Evolutionary conservation across 2,888 invertebrate genomes (phyloP), one percentile per base, ranked within the genome.

Genomic region (Smittia sp.): DNA sequence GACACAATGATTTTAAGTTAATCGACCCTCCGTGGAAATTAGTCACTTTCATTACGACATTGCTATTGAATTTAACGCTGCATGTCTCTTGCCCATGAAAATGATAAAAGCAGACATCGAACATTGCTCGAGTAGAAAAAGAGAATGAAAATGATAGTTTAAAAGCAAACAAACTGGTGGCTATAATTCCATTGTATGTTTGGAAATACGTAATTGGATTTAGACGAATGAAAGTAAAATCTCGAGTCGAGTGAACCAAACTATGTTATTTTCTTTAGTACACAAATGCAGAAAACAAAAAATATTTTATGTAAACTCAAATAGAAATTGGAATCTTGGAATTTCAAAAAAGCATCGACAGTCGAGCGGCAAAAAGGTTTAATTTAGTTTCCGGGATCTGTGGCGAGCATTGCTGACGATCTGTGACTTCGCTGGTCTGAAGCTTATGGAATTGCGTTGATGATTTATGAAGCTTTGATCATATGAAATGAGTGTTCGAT

Each of bases 141-240:
- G 9, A 32, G 32, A 32, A 32, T 32, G 9, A 32, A 32, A 32
- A 32, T 32, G 9, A 9, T 32, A 3, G 3, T 46, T 46, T 2
- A 46, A 46, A 46, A 13, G 15, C 46, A 15, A 15, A n/a, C 46
- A 46, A 15, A 22, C 2, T 13, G 7, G 6, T 18, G 22, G 3
- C 58, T 58, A 22, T 58, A 20, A 58, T 58, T 58, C 22, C n/a
- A 58, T 58, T 58, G 58, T 58, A 58, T 20, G 2, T 2, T 7
- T 18, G 22, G 22, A 58, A 58, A 58, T 1, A 3, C 13, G 18
- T 58, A 58, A 58, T 58, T 58, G 58, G 58, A 58, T 58, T 58
- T 18, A 58, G n/a, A 58, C 15, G 52, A 52, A 52, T 58, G 58
- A 58, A 58, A 58, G 58, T 58, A 58, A 58, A 58, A 58, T 46